phyloP scores from a whole-genome alignment of 2,888 invertebrate genomes.

The Tetramorium bicarinatum region DNA sequence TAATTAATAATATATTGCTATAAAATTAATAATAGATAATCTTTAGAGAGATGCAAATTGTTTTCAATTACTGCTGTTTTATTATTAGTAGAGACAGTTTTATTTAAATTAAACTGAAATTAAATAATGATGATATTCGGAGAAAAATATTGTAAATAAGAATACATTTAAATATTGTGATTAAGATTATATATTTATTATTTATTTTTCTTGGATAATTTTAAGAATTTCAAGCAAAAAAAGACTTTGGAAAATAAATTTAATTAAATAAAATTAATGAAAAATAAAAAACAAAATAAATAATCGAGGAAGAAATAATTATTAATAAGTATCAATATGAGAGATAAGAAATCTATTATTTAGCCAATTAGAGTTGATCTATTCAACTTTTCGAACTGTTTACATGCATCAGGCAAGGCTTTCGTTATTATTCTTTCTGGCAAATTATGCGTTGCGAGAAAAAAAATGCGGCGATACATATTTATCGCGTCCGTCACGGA shows the following conservation, averaged over 20 bases:
- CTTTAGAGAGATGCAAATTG: neutral
- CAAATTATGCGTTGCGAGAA: slow-evolving; percentile 17
- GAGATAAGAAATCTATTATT: too few species aligned
- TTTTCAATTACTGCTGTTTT: neutral
- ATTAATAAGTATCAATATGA: too few species aligned
- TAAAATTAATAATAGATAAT: neutral
- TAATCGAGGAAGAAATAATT: too few species aligned
- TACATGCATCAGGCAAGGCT: neutral
- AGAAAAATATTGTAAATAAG: neutral
- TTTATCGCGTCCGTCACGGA: slow-evolving; percentile 39
- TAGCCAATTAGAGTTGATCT: neutral
- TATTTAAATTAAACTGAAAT: neutral
- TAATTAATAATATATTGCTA: neutral
- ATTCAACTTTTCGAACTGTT: neutral
- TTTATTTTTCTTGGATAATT: neutral
- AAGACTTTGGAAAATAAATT: too few species aligned
- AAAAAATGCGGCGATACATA: slow-evolving; percentile 38
- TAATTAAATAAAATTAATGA: too few species aligned
- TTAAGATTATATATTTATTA: neutral
- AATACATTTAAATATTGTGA: neutral
- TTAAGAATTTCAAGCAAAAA: too few species aligned
- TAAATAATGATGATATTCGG: neutral
- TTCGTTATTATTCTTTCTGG: slow-evolving; percentile 14
- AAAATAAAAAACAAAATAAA: too few species aligned
- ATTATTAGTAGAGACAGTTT: slow-evolving; percentile 18